Base-by-base conservation (phyloP, 2,113 vertebrate genomes). In the Glaucidium brasilianum region DNA sequence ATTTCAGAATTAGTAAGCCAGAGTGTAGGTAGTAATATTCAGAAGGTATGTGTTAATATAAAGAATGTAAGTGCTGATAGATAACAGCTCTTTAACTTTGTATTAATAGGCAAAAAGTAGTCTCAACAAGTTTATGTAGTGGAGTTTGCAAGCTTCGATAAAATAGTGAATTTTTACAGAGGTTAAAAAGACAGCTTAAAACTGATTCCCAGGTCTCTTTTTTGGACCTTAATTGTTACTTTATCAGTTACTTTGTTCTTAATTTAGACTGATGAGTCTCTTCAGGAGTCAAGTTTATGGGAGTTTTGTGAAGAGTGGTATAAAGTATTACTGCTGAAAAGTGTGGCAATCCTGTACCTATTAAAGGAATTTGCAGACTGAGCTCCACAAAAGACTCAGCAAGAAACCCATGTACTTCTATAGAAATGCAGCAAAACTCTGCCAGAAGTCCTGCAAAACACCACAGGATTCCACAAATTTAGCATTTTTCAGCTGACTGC, bases 401-500 rank as follows among this genome's bases (percentile, higher is more conserved):
- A 88, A 93, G 90, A 90, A 92, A 69, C 63, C 11, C 0, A 39
- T 90, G 59, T 85, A 77, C 32, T 86, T 79, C 41, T 77, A 35
- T 74, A 92, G 72, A 95, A 94, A 84, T 71, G n/a, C 1, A 6
- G 50, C n/a, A 67, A 92, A 83, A 93, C 58, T 94, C 47, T 80
- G 37, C 63, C n/a, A 90, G 67, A 93, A 92, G 35, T 94, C 41
- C 66, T 83, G 62, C 39, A 56, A 68, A 96, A 76, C 58, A 82
- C 58, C 71, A 29, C 63, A 74, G 85, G 47, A 84, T 95, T 92
- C 47, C 64, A 80, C 56, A 93, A 85, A 90, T 94, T 62, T 3
- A 92, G 34, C 49, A 25, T 92, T 96, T 96, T 80, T 93, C 82
- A 84, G 21, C 63, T 95, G 72, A 71, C 71, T 94, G 75, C 63